phyloP scores from a whole-genome alignment of 2,888 invertebrate species.

The Torymus tubicola region DNA sequence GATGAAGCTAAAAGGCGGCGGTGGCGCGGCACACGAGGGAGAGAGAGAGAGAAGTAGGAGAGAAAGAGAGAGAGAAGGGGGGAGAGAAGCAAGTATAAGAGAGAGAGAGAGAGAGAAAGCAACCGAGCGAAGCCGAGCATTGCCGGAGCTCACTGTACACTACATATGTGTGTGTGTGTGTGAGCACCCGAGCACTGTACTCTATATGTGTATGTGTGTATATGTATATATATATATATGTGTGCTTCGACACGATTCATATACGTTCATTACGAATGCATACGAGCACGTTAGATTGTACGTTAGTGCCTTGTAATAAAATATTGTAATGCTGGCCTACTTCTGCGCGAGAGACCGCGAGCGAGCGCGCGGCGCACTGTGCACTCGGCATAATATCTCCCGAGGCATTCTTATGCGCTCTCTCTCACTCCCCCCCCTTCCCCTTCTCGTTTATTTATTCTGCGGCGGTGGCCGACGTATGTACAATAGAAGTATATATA shows the following conservation, averaged over 20 bases:
- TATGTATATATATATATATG: too few relatives aligned
- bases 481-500: neutral
- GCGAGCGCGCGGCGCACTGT: too few relatives aligned
- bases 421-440: constrained; percentile 7
- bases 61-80: neutral
- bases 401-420: constrained; percentile 72
- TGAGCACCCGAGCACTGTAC: too few relatives aligned
- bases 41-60: constrained; percentile 46
- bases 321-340: constrained; percentile 69
- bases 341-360: constrained; percentile 48
- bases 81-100: neutral
- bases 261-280: constrained; percentile 76
- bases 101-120: constrained; percentile 25
- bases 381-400: constrained; percentile 71
- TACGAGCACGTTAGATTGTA: constrained; percentile 76
- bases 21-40: constrained; percentile 19
- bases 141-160: constrained; percentile 42
- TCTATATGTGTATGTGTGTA: neutral
- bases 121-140: constrained; percentile 48
- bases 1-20: constrained; percentile 46
- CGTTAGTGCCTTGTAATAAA: constrained; percentile 75
- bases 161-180: too few relatives aligned
- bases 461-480: constrained; percentile 26
- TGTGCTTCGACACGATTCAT: constrained; percentile 73
- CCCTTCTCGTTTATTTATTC: constrained; percentile 48